Base-by-base conservation (phyloP, 2,113 vertebrate genomes). In the Dipodomys stephensi region DNA sequence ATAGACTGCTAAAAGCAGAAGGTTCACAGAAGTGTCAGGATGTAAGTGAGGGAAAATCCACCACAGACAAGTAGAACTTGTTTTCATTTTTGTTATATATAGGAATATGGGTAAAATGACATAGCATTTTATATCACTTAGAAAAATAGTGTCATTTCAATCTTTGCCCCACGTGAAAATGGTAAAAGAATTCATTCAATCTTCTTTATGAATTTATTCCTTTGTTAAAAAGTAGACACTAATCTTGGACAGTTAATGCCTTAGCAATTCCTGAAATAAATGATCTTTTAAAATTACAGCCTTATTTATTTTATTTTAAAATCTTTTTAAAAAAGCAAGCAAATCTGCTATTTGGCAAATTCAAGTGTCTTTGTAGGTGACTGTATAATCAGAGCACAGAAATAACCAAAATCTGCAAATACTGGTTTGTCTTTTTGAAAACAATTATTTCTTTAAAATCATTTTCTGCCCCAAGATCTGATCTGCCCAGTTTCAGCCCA, bases 401-500 rank as follows among this genome's bases (percentile, higher is more conserved):
- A 94, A 95, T 80, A 79, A 89, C 57, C 53, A 30, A 93, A 94
- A 83, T 23, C 28, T 74, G 46, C 2, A 77, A 76, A 57, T 83
- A 35, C 19, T 65, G 90, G n/a, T 82, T 90, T 92, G 62, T 93
- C 90, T 74, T 93, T 92, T 94, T 93, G 91, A 94, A 78, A 90
- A 83, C 62, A 94, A 95, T 78, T 69, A 90, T 62, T 84, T 91
- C 93, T 93, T 95, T 93, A 95, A 95, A 94, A 73, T 62, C 68
- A 79, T 67, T 94, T 30, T 39, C 94, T 64, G 93, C 84, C 74
- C 35, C 35, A 62, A 83, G 84, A 57, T 19, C 10, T 90, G 84
- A 95, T 91, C 90, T 96, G 88, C 90, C 95, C 97, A 96, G 71
- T 86, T 97, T 93, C 96, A 97, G 83, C 97, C 96, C 95, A 96